A percentile compares a stretch with the other conserved stretches of the same genome.
Evolutionary conservation across 2,113 vertebrate genomes (phyloP).

Genomic region (Ardeotis arabs): DNA sequence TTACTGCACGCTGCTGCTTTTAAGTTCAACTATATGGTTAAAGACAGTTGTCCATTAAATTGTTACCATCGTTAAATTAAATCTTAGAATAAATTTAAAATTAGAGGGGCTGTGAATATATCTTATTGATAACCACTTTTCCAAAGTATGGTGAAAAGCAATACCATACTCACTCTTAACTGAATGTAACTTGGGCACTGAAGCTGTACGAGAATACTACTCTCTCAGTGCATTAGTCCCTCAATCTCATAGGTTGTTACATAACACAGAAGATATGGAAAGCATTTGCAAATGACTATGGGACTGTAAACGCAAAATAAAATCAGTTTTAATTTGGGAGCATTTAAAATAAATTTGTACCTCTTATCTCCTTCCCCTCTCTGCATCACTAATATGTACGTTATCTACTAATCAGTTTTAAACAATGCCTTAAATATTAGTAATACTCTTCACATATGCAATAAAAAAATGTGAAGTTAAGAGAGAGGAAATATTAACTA

Average conservation of each 20-base stretch:
- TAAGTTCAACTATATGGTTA: neutral
- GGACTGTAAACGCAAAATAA: neutral
- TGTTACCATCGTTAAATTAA: neutral
- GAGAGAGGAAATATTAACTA: neutral
- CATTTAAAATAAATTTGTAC: neutral
- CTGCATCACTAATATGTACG: neutral
- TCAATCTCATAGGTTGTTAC: neutral
- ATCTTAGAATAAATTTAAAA: neutral
- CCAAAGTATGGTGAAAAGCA: neutral
- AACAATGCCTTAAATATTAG: neutral
- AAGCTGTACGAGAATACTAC: neutral
- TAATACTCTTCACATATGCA: neutral
- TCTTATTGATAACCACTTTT: neutral
- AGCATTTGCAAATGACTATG: neutral
- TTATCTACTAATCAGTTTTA: neutral
- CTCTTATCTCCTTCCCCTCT: neutral
- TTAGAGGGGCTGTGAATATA: neutral
- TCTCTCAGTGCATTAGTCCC: neutral
- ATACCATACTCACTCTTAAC: accelerated
- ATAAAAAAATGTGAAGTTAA: neutral
- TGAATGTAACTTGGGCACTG: neutral
- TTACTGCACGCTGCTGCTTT: neutral
- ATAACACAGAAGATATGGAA: neutral
- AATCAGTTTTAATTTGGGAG: neutral
- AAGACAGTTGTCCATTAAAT: neutral